Evolutionary conservation across 37 sponge, comb jelly and placozoan species (phyloP).

Genomic region (Haliclona indistincta): DNA sequence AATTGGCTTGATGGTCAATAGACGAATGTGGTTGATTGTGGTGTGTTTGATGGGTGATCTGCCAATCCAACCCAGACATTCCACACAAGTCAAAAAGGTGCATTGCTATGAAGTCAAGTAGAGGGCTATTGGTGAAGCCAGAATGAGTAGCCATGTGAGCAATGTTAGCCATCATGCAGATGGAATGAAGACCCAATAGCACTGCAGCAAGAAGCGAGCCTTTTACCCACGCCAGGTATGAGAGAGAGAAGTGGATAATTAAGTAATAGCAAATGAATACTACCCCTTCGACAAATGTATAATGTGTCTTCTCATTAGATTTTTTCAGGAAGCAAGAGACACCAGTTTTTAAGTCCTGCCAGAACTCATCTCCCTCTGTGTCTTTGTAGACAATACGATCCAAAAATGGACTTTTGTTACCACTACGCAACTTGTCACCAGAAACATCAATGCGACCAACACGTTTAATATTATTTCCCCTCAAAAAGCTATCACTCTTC

Average conservation of each 20-base stretch:
- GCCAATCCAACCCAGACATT: no score
- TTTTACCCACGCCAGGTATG: neutral
- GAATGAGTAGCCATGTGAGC: no score
- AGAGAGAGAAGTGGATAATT: neutral
- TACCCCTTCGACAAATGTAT: neutral
- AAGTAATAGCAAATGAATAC: constrained; percentile 6
- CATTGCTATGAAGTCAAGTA: no score
- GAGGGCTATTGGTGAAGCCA: no score
- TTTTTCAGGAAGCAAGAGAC: constrained; percentile 1
- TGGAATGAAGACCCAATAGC: neutral
- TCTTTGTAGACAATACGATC: constrained; percentile 15
- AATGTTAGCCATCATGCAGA: no score
- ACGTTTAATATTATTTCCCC: neutral
- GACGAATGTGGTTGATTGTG: no score
- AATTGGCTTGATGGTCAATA: no score
- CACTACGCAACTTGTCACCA: neutral
- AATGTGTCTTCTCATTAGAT: neutral
- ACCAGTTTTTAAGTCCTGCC: constrained; percentile 3
- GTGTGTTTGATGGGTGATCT: no score
- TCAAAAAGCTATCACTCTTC: neutral
- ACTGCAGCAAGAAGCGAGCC: neutral
- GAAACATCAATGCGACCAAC: neutral
- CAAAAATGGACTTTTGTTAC: neutral
- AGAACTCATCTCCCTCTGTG: constrained; percentile 4
- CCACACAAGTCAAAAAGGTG: no score